Percentiles rank a stretch among this genome's conserved stretches.
Conservation (phyloP, 2,888 invertebrate genomes). For the Nephrotoma guestfalica region DNA sequence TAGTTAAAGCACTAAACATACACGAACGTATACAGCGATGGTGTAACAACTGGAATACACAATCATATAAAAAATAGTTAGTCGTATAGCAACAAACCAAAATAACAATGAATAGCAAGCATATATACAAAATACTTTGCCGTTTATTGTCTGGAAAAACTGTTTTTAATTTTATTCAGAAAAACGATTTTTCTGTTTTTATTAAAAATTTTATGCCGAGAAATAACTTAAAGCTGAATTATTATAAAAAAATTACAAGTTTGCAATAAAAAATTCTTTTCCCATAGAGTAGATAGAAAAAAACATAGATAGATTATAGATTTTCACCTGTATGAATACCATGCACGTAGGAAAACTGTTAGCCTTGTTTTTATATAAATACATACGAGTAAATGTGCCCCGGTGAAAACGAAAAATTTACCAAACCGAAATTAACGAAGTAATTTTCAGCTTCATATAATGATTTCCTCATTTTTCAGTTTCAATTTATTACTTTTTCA, state of each 20-base stretch:
- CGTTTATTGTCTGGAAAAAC: not conserved
- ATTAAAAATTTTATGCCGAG: not conserved
- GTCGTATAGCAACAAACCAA: not conserved
- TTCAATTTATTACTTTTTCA: not conserved
- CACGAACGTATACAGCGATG: not conserved
- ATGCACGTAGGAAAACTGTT: not conserved
- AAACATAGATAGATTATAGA: not conserved
- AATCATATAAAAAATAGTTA: no score
- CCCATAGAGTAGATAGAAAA: not conserved
- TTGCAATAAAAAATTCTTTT: not conserved
- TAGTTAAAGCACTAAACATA: not conserved
- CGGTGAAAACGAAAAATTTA: not conserved
- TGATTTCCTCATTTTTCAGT: not conserved
- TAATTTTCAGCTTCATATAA: not conserved
- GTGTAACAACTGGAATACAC: no score
- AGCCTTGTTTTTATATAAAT: not conserved
- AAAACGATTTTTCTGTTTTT: not conserved
- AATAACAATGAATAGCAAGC: not conserved
- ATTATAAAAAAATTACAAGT: not conserved
- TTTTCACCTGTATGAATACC: not conserved
- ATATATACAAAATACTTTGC: not conserved
- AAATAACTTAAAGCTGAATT: not conserved
- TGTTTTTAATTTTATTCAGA: not conserved
- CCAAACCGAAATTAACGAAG: not conserved
- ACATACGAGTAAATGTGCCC: not conserved